Percentiles rank a stretch among this genome's conserved stretches.
Evolutionary conservation across 2,888 invertebrate genomes (phyloP).

Genomic region (Hyppa rectilinea): DNA sequence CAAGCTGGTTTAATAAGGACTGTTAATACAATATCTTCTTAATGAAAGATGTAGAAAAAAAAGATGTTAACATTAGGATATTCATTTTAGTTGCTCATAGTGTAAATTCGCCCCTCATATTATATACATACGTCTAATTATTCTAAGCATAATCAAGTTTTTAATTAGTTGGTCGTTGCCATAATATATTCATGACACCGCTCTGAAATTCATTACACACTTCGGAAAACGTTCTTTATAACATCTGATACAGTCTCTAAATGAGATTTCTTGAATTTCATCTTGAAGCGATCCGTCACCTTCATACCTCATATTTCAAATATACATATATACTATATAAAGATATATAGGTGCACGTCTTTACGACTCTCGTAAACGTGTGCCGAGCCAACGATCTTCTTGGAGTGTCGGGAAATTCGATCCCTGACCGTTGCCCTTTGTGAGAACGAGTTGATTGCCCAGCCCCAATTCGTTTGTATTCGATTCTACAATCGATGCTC

Average conservation of each 20-base stretch:
- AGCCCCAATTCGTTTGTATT: constrained; percentile 61
- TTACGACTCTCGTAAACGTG: constrained; percentile 82
- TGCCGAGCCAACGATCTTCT: constrained; percentile 74
- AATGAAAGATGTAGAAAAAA: background rate
- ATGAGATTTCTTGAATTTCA: constrained; percentile 30
- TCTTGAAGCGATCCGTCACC: constrained; percentile 41
- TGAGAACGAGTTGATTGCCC: constrained; percentile 68
- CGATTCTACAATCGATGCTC: constrained; percentile 61
- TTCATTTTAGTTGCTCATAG: background rate
- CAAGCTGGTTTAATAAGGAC: background rate
- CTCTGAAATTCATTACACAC: background rate
- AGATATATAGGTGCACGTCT: constrained; percentile 71
- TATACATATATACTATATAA: constrained; percentile 53
- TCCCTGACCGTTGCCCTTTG: constrained; percentile 75
- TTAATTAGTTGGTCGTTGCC: background rate
- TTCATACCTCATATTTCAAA: constrained; percentile 50
- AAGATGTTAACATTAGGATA: background rate
- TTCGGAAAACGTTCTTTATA: background rate
- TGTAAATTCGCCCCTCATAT: background rate
- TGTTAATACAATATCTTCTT: no score
- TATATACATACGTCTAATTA: background rate
- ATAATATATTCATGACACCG: background rate
- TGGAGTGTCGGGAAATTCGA: constrained; percentile 81
- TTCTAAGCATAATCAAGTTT: background rate
- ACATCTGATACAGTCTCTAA: constrained; percentile 11